Evolutionary conservation across 2,888 invertebrate species (phyloP), one percentile per base, ranked within the genome.

Genomic region (Caenorhabditis sp.): DNA sequence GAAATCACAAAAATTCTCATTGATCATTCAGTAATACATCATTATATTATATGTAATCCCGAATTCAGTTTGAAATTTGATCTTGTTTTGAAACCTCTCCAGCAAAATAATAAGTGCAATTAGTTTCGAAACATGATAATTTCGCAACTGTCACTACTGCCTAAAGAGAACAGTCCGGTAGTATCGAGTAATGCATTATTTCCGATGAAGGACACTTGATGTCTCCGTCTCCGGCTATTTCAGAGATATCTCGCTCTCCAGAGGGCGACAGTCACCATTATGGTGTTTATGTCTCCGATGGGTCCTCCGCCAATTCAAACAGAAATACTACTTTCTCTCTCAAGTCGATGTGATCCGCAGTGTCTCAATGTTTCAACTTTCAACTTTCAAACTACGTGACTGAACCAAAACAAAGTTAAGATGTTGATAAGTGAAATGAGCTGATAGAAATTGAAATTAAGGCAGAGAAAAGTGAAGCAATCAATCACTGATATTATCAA

Each of bases 201-300:
- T 44, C 77, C 77, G 77, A 47, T 72, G 63, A 70, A 79, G 79
- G 70, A 70, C 70, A 54, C 51, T 70, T 41, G 24, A 19, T 64
- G 70, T 79, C 79, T 79, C 47, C 24, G 79, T 79, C 79, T 79
- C 79, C 54, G 7, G 4, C 35, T 19, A 79, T 63, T 79, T 56
- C 47, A 35, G 41, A 58, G 38, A 44, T 64, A 54, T 79, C 56
- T 77, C 69, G 6, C 4, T 19, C 19, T 19, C 47, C 10, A 58
- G 26, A 54, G 26, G 54, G 26, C 54, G 54, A 28, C 68, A 49
- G 22, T 49, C 79, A 70, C 79, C 70, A 79, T 79, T 41, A 79
- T 79, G 79, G 79, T 63, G 79, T 79, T 79, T 79, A 79, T 79
- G 79, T 70, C 68, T 59, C 59, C 68, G 61, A 28, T 7, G 54